These are phyloP conservation scores for Mystacornis crossleyi DNA, from an alignment of 2,113 vertebrate genomes.

Conservation along the genomic window DNA sequence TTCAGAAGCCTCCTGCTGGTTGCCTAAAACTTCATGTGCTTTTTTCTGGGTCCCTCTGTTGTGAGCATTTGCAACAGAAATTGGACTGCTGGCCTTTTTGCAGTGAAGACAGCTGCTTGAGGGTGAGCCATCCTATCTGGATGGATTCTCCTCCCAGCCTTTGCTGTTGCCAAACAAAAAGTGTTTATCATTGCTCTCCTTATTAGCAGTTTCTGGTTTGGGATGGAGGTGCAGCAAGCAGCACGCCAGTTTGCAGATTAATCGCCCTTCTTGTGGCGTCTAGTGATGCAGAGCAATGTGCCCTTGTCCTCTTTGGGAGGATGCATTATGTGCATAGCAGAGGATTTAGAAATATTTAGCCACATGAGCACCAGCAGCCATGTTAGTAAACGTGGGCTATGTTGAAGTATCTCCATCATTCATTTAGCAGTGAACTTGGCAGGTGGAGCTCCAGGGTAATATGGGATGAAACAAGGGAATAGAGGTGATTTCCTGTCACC, in stretches of 20 bases:
- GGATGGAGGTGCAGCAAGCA: background rate
- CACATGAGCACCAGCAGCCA: background rate
- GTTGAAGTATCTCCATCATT: background rate
- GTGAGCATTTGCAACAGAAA: fast-evolving
- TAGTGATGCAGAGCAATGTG: background rate
- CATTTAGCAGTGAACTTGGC: background rate
- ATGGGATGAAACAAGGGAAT: background rate
- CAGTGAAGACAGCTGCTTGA: background rate
- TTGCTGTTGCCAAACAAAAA: background rate
- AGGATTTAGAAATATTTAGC: background rate
- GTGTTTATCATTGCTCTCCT: background rate
- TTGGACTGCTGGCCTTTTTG: background rate
- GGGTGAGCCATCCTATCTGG: background rate
- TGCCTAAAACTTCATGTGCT: background rate
- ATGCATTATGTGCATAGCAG: background rate
- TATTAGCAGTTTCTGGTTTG: background rate
- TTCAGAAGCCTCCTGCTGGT: background rate
- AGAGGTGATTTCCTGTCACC: background rate
- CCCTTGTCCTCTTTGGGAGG: background rate
- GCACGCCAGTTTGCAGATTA: background rate
- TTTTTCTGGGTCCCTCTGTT: background rate
- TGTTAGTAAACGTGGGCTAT: background rate
- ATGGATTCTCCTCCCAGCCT: background rate
- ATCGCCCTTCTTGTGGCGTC: background rate
- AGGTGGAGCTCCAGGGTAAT: background rate